phyloP scores from a whole-genome alignment of 2,113 vertebrate genomes.

The Varanus salvator region DNA sequence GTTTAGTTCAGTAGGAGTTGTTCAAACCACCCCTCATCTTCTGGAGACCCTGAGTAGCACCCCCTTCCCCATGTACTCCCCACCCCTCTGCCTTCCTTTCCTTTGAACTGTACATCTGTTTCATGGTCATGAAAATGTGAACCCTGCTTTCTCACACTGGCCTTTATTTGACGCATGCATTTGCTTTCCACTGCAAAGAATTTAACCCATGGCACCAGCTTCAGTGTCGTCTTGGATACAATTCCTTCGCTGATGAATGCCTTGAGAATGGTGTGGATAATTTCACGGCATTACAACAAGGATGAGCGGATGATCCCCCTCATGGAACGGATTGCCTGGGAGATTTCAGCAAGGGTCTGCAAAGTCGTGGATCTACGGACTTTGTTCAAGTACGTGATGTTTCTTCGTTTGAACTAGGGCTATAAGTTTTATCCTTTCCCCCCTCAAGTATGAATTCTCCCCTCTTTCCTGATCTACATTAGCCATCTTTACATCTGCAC shows the following conservation, averaged over 20 bases:
- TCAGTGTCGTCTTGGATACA: constrained; percentile 80
- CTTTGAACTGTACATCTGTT: neutral
- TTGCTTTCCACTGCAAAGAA: constrained; percentile 59
- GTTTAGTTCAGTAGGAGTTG: neutral
- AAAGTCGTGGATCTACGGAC: constrained; percentile 78
- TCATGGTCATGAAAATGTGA: neutral
- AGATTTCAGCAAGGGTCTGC: constrained; percentile 83
- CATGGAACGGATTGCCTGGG: constrained; percentile 93
- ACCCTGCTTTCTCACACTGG: neutral
- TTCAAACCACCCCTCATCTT: neutral
- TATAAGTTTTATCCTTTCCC: neutral
- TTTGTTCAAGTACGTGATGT: constrained; percentile 84
- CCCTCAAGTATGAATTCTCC: neutral
- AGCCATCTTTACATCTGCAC: neutral
- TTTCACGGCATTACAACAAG: constrained; percentile 89
- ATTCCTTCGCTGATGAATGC: constrained; percentile 88
- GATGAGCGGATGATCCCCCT: constrained; percentile 88
- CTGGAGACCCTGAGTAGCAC: neutral
- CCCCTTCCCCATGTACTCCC: neutral
- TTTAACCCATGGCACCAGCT: constrained; percentile 72
- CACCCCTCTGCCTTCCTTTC: neutral
- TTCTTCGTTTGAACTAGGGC: neutral
- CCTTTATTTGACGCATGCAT: neutral
- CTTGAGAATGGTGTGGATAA: constrained; percentile 89
- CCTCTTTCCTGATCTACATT: neutral